A percentile compares a stretch with the other conserved stretches of the same genome.
phyloP scores from a whole-genome alignment of 2,797 vertebrate genomes.

The Sebastes steindachneri region DNA sequence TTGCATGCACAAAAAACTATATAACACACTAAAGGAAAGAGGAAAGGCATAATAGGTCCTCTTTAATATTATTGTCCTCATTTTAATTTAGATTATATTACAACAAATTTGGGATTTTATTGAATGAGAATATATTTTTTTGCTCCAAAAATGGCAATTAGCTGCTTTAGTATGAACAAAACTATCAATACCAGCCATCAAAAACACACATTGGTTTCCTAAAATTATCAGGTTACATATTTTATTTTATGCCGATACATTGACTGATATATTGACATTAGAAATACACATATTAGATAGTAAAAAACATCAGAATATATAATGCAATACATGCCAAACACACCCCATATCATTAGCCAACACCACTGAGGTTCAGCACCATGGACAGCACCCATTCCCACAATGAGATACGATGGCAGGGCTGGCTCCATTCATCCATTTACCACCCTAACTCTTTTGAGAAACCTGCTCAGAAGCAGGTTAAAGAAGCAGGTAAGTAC shows the following conservation, averaged over 20 bases:
- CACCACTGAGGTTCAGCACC: conserved; percentile 15
- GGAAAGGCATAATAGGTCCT: too few species aligned
- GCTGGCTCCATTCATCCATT: neutral
- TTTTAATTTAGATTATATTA: neutral
- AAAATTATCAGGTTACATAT: neutral
- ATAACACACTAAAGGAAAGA: too few species aligned
- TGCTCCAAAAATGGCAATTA: neutral
- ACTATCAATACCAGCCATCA: neutral
- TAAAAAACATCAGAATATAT: neutral
- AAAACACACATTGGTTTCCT: neutral
- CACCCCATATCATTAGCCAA: neutral
- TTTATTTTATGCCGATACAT: neutral
- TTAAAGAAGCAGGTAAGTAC: neutral
- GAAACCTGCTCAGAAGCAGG: neutral
- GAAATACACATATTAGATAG: neutral
- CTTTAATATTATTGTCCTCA: too few species aligned
- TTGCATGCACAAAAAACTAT: too few species aligned
- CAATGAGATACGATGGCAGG: neutral
- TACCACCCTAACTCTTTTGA: neutral
- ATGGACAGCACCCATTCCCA: neutral
- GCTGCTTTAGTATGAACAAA: neutral
- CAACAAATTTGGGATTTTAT: neutral
- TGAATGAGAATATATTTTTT: neutral
- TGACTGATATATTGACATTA: neutral
- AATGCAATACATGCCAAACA: neutral